phyloP scores from a whole-genome alignment of 2,797 vertebrate genomes.

The Pseudomugil gertrudae region DNA sequence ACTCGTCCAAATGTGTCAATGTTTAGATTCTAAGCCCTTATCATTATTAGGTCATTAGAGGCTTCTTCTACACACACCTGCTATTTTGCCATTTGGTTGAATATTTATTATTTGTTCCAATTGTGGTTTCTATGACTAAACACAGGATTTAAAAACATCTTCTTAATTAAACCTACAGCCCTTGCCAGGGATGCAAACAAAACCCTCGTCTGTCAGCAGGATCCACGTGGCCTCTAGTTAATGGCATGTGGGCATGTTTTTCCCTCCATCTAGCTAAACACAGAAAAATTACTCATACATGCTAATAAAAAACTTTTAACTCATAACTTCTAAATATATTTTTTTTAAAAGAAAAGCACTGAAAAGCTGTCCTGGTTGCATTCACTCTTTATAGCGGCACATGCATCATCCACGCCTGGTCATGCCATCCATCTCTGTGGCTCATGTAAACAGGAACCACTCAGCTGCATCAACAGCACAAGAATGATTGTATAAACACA shows the following conservation, averaged over 20 bases:
- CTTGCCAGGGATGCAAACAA: slow-evolving; percentile 28
- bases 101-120: slow-evolving; percentile 21
- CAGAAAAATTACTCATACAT: slow-evolving; percentile 12
- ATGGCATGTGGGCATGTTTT: slow-evolving; percentile 36
- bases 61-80: neutral
- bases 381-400: slow-evolving; percentile 12
- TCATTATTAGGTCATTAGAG: slow-evolving; percentile 1
- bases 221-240: slow-evolving; percentile 28
- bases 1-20: too few relatives aligned
- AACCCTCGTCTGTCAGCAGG: slow-evolving; percentile 26
- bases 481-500: slow-evolving; percentile 68
- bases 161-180: slow-evolving; percentile 38
- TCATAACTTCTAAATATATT: too few relatives aligned
- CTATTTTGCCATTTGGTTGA: slow-evolving; percentile 17
- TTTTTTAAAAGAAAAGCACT: neutral
- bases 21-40: neutral
- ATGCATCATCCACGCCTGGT: slow-evolving; percentile 35
- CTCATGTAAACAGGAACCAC: slow-evolving; percentile 80
- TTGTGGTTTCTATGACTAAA: slow-evolving; percentile 22
- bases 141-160: slow-evolving; percentile 21
- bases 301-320: too few relatives aligned
- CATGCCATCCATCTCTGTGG: slow-evolving; percentile 62
- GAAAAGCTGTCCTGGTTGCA: neutral
- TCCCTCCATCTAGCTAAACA: neutral
- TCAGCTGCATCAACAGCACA: slow-evolving; percentile 71